A percentile compares a stretch with the other conserved stretches of the same genome.
Conservation (phyloP, 2,113 vertebrate genomes). For the Pyxicephalus adspersus region DNA sequence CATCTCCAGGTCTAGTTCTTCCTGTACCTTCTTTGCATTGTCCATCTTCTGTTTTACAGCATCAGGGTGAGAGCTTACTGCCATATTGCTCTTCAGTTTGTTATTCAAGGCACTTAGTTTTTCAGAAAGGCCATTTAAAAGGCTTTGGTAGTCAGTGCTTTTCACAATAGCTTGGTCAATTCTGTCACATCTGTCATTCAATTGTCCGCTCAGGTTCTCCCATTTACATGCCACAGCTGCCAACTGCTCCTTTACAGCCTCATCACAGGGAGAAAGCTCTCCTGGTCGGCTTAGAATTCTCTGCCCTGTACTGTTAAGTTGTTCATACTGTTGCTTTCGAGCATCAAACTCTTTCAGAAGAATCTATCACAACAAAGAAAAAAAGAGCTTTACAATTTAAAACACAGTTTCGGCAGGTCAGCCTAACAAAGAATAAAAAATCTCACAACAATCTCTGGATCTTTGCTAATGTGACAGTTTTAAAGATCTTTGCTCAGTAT, state of each 20-base stretch:
- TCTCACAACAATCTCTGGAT: too few relatives aligned
- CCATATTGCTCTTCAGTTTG: slow-evolving; percentile 77
- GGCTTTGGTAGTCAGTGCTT: slow-evolving; percentile 84
- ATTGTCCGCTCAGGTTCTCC: slow-evolving; percentile 83
- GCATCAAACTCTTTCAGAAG: slow-evolving; percentile 96
- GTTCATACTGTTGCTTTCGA: slow-evolving; percentile 87
- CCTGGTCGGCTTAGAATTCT: slow-evolving; percentile 80
- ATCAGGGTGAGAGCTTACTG: slow-evolving; percentile 81
- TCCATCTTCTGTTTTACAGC: slow-evolving; percentile 88
- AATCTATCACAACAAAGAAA: slow-evolving; percentile 75
- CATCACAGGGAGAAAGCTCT: slow-evolving; percentile 71
- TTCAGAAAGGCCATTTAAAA: slow-evolving; percentile 79
- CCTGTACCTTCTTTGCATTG: slow-evolving; percentile 77
- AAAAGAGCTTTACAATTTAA: neutral
- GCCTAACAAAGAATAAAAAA: too few relatives aligned
- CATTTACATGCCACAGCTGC: slow-evolving; percentile 84
- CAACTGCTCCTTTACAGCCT: slow-evolving; percentile 79
- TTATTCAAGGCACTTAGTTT: slow-evolving; percentile 77
- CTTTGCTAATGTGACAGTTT: too few relatives aligned
- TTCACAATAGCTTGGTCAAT: slow-evolving; percentile 88
- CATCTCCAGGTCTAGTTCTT: slow-evolving; percentile 82
- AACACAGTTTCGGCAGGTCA: neutral
- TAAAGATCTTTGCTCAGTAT: too few relatives aligned
- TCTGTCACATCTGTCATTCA: slow-evolving; percentile 81
- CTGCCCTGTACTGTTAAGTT: slow-evolving; percentile 79